Evolutionary conservation across 2,113 vertebrate species (phyloP), one percentile per base, ranked within the genome.

Genomic region (Phalacrocorax carbo): DNA sequence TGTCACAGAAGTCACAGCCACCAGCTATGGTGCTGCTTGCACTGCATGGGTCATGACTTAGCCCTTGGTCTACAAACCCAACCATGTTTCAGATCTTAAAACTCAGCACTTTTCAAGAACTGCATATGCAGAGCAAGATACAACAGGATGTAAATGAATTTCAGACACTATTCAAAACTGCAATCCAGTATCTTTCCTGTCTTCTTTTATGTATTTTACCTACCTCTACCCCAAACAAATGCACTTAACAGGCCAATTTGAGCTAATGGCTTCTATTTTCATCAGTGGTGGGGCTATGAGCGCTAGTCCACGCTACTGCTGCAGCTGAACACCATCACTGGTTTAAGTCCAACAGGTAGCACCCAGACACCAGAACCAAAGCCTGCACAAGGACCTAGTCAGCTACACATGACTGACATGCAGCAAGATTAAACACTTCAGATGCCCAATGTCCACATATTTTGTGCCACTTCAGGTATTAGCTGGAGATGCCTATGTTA

Each of bases 391-490:
- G 12, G 38, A 60, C 6, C n/a, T 7, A 3, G 1, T 26, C 15
- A 44, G 21, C 3, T 54, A 8, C 1, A 1, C 4, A 8, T 27
- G 23, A 27, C 30, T n/a, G 32, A 55, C 5, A 29, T 5, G 42
- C 8, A 60, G n/a, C 38, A 60, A 65, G 29, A 44, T 23, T 11
- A 48, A 83, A 65, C 72, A 51, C 48, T 54, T 68, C 16, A 38
- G 26, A 10, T 38, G 22, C 30, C 51, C 29, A 3, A 11, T 3
- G 3, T 36, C 27, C 11, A 27, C 3, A 2, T n/a, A 12, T 2
- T 61, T 36, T 49, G 4, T 71, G 42, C 30, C 30, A 40, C 42
- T 78, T 49, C 18, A 70, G 51, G 42, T 30, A 30, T 19, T 11
- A 54, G 38, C 34, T 19, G 16, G 48, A 88, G 61, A 8, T 32